A percentile compares a stretch with the other conserved stretches of the same genome.
These are phyloP conservation scores for Sebastes ruberrimus DNA, from an alignment of 2,797 vertebrate genomes.

Conservation along the genomic window DNA sequence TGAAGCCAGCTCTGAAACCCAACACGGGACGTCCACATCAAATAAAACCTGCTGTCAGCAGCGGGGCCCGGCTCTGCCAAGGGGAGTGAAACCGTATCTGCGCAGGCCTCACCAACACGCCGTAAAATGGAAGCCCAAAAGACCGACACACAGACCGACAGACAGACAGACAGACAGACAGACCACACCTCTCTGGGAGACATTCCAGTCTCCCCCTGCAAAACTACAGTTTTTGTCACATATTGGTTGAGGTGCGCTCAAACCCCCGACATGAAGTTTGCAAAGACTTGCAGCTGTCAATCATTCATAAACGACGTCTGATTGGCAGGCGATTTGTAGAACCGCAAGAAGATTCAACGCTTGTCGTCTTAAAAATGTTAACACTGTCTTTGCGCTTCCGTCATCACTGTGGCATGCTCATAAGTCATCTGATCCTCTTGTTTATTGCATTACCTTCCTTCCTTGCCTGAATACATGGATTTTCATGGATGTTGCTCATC, in stretches of 20 bases:
- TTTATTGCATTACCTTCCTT: constrained; percentile 21
- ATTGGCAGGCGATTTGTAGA: constrained; percentile 16
- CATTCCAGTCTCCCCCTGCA: constrained; percentile 57
- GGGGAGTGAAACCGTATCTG: constrained; percentile 80
- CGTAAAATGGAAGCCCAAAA: constrained; percentile 71
- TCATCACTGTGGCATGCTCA: constrained; percentile 32
- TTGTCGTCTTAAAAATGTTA: background rate
- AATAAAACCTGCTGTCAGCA: constrained; percentile 84
- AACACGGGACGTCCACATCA: constrained; percentile 83
- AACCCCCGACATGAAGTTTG: constrained; percentile 27
- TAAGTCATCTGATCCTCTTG: constrained; percentile 37
- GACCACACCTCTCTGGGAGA: constrained; percentile 59
- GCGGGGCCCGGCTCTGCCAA: constrained; percentile 69
- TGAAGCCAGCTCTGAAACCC: constrained; percentile 80
- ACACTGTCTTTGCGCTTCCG: background rate
- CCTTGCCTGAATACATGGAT: constrained; percentile 4
- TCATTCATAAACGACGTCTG: constrained; percentile 6
- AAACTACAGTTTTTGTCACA: constrained; percentile 44
- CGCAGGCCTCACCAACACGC: constrained; percentile 73
- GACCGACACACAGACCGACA: constrained; percentile 42
- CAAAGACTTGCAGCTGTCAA: constrained; percentile 39
- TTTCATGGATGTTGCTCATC: background rate
- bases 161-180: constrained; percentile 39
- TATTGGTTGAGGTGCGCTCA: constrained; percentile 27
- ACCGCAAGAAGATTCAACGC: constrained; percentile 1